Conservation (phyloP, 2,888 invertebrate species). For the Sclerodermus sp. region DNA sequence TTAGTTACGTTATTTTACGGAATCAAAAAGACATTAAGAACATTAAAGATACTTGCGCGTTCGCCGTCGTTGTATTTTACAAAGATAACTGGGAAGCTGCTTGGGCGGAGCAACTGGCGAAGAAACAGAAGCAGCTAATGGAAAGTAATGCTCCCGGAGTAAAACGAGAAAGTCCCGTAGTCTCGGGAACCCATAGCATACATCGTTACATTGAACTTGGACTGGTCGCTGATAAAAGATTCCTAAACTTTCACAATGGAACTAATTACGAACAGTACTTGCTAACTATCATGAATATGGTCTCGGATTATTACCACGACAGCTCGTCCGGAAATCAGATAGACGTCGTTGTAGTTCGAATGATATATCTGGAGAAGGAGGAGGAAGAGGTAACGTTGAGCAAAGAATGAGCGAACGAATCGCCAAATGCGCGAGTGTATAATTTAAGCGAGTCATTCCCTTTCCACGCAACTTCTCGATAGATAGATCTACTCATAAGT, state of each 20-base stretch:
- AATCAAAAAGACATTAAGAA: too few species aligned
- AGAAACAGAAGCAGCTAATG: constrained; percentile 15
- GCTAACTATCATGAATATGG: constrained; percentile 91
- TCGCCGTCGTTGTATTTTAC: too few species aligned
- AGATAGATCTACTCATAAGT: constrained; percentile 59
- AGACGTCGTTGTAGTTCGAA: constrained; percentile 81
- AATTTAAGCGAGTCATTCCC: too few species aligned
- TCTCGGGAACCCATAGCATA: constrained; percentile 69
- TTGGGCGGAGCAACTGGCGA: constrained; percentile 55
- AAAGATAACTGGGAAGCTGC: constrained; percentile 45
- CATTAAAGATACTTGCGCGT: too few species aligned
- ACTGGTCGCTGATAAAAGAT: constrained; percentile 81
- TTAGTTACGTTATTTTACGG: too few species aligned
- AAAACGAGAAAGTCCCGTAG: constrained; percentile 38
- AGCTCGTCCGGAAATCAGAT: constrained; percentile 86
- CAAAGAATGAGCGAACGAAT: too few species aligned
- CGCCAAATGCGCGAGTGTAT: too few species aligned
- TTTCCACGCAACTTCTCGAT: constrained; percentile 7
- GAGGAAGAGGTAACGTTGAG: constrained; percentile 62
- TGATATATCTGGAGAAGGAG: constrained; percentile 72
- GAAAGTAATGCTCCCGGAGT: constrained; percentile 27
- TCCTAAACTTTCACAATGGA: constrained; percentile 80
- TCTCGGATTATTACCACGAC: constrained; percentile 77
- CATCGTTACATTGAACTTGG: constrained; percentile 81
- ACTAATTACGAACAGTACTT: constrained; percentile 82